A percentile compares a stretch with the other conserved stretches of the same genome.
These are phyloP conservation scores for Julus scanicus DNA, from an alignment of 2,888 invertebrate species.

Conservation along the genomic window DNA sequence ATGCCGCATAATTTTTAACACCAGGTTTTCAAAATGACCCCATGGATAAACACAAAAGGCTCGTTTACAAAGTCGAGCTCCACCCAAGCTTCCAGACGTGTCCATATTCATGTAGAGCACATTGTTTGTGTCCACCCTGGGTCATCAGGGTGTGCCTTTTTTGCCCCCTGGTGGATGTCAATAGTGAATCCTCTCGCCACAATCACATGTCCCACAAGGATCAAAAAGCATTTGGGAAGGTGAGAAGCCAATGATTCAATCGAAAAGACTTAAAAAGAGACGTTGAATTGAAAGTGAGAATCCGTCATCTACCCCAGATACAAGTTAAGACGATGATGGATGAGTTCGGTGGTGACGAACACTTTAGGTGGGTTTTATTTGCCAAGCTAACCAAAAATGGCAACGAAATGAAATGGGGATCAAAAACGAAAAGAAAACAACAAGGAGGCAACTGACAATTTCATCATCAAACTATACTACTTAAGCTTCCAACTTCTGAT, in stretches of 20 bases:
- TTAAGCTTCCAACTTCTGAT: no score
- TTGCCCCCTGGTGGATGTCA: constrained; percentile 41
- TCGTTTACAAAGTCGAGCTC: constrained; percentile 21
- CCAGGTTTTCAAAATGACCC: not conserved
- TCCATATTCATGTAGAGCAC: constrained; percentile 33
- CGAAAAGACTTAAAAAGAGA: constrained; percentile 30
- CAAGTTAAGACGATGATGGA: constrained; percentile 43
- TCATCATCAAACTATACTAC: no score
- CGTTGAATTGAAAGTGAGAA: constrained; percentile 46
- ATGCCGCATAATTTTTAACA: not conserved
- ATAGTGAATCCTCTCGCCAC: constrained; percentile 16
- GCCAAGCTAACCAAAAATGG: not conserved
- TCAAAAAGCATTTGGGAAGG: constrained; percentile 8
- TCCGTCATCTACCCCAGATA: constrained; percentile 39
- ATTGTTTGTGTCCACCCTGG: constrained; percentile 47
- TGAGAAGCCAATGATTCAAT: constrained; percentile 43
- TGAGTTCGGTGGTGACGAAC: not conserved
- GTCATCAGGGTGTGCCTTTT: constrained; percentile 47
- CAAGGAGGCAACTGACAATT: not conserved
- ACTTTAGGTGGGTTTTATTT: not conserved
- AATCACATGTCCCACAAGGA: constrained; percentile 41
- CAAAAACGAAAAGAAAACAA: not conserved
- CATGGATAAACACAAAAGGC: constrained; percentile 3
- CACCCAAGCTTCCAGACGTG: constrained; percentile 11
- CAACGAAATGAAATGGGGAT: not conserved